Percentiles rank a stretch among this genome's conserved stretches.
Evolutionary conservation across 2,113 vertebrate genomes (phyloP).

Genomic region (Zootoca vivipara): DNA sequence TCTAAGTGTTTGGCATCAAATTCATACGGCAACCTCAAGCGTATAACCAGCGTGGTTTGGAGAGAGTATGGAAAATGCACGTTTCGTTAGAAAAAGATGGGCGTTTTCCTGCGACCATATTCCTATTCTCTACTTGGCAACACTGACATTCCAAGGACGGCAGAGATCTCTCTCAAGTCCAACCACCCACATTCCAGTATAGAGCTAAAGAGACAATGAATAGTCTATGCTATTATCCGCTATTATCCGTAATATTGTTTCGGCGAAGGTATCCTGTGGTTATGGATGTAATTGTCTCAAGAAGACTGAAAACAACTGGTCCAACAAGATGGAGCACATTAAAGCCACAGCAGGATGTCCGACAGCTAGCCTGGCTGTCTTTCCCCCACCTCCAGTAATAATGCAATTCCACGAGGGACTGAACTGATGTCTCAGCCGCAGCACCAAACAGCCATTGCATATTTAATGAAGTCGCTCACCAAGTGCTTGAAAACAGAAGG

Average conservation of each 20-base stretch:
- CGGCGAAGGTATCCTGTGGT: conserved; percentile 80
- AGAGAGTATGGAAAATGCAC: not conserved
- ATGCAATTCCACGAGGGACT: conserved; percentile 87
- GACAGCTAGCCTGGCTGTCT: conserved; percentile 78
- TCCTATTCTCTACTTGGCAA: not conserved
- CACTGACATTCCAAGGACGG: not conserved
- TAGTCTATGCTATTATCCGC: conserved; percentile 66
- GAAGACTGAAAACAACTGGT: conserved; percentile 84
- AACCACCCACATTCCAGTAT: conserved; percentile 37
- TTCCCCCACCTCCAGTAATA: conserved; percentile 80
- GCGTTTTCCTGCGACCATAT: not conserved
- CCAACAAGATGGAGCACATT: conserved; percentile 90
- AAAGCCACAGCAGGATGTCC: conserved; percentile 83
- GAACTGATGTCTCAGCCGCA: conserved; percentile 78
- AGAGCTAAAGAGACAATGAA: conserved; percentile 50
- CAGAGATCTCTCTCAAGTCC: conserved; percentile 21
- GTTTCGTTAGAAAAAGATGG: not conserved
- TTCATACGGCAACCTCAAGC: not conserved
- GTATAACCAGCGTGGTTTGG: not conserved
- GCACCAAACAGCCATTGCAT: conserved; percentile 84
- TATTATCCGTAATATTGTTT: conserved; percentile 79
- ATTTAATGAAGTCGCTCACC: conserved; percentile 86
- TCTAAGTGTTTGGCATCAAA: conserved; percentile 39
- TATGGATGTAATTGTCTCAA: conserved; percentile 83
- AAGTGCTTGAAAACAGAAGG: conserved; percentile 96